Conservation (phyloP, 2,888 invertebrate genomes). For the Mimas tiliae region DNA sequence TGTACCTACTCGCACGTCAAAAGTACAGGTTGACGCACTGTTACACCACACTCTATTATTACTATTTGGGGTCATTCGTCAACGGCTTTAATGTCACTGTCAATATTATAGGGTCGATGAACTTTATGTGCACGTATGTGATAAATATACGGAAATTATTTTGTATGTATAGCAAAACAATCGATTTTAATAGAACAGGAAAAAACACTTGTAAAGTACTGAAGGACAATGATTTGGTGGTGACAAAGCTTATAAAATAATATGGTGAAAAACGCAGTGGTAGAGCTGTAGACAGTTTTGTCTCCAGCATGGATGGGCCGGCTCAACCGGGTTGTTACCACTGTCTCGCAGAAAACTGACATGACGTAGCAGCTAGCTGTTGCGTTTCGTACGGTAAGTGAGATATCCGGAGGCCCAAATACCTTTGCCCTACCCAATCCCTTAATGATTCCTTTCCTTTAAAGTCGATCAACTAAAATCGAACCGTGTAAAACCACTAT, state of each 20-base stretch:
- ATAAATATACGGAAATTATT: constrained; percentile 2
- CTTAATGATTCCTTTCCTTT: no score
- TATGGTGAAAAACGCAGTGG: no score
- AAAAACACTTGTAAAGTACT: neutral
- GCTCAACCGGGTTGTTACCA: no score
- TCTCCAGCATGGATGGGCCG: no score
- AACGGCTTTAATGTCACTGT: constrained; percentile 56
- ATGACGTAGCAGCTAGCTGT: no score
- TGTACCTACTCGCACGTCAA: constrained; percentile 41
- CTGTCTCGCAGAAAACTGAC: no score
- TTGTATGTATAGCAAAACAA: neutral
- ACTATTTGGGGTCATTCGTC: constrained; percentile 45
- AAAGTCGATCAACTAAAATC: no score
- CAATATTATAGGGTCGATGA: constrained; percentile 40
- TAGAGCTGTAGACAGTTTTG: no score
- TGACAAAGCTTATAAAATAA: no score
- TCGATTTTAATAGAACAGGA: neutral
- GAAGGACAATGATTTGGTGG: neutral
- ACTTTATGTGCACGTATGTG: constrained; percentile 24
- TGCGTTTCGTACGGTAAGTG: no score
- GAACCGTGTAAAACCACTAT: neutral
- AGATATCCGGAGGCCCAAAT: no score
- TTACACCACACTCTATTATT: constrained; percentile 46
- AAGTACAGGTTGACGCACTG: constrained; percentile 50
- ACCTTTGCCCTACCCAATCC: no score